Evolutionary conservation across 1,140 invertebrate species (phyloP).

Genomic region (Macrobrachium rosenbergii): DNA sequence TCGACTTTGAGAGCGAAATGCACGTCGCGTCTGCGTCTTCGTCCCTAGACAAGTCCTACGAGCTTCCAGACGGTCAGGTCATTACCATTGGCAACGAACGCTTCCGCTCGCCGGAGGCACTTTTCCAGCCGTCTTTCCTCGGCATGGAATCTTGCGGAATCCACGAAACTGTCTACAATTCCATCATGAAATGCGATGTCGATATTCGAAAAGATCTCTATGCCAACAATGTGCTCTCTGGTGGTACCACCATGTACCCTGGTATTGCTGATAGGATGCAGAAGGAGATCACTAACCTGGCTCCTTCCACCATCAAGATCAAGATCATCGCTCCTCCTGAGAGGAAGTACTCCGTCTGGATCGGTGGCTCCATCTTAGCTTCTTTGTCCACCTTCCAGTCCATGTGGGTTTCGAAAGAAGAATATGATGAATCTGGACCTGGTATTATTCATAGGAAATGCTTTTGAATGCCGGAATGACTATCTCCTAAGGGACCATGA

Average conservation of each 20-base stretch:
- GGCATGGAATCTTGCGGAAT: conserved; percentile 88
- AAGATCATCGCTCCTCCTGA: conserved; percentile 95
- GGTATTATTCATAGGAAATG: conserved; percentile 68
- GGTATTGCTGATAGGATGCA: conserved; percentile 76
- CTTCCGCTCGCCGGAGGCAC: conserved; percentile 87
- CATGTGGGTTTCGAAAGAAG: conserved; percentile 77
- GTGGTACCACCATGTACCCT: conserved; percentile 77
- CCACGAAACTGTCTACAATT: conserved; percentile 83
- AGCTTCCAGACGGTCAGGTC: conserved; percentile 84
- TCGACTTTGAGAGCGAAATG: conserved; percentile 68
- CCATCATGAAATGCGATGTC: conserved; percentile 76
- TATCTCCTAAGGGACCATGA: neutral
- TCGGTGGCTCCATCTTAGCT: conserved; percentile 76
- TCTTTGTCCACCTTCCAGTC: conserved; percentile 78
- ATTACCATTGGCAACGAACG: conserved; percentile 70
- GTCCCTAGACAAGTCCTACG: conserved; percentile 90
- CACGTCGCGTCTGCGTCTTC: conserved; percentile 72
- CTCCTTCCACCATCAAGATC: conserved; percentile 89
- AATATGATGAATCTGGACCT: conserved; percentile 63
- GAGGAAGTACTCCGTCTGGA: conserved; percentile 76
- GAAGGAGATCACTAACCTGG: conserved; percentile 84
- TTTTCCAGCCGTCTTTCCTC: conserved; percentile 83
- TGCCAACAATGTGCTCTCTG: conserved; percentile 79
- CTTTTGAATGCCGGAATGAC: conserved; percentile 24
- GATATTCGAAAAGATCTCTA: conserved; percentile 83